Base-by-base conservation (phyloP, 2,888 invertebrate species). In the Ennomos quercinarius region DNA sequence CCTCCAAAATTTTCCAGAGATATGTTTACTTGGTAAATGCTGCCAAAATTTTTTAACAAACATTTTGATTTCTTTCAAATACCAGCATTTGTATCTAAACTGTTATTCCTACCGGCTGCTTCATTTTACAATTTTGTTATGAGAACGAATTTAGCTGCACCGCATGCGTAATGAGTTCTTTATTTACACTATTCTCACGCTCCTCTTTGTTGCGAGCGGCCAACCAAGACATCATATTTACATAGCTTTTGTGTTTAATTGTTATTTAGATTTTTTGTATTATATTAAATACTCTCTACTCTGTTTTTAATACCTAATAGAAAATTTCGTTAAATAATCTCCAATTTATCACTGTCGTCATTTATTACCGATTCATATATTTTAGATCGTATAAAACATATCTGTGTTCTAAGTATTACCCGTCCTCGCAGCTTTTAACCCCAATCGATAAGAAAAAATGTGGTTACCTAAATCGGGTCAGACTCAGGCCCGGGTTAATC, bases 401-500 rank as follows among this genome's bases (percentile, higher is more conserved):
- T 43, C 34, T 42, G 42, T 42, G 12, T 17, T 17, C 55, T 38
- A 40, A 55, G 48, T 48, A 41, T 43, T 48, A 48, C 48, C 42
- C 43, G 38, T 43, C 48, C 44, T 49, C 41, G 52, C 46, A 67
- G 57, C 63, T 64, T 63, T 67, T 64, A 67, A 64, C 64, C 63
- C 55, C 54, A 27, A 57, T 60, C 56, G 53, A 64, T 61, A 63
- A 58, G 64, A 62, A 68, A 27, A 65, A 68, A 65, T 61, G 60
- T 50, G 60, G 58, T 55, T 58, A 54, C 53, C 58, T 41, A 48
- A 64, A 62, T 50, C 63, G 59, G 51, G 64, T 53, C 61, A 48
- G 51, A 53, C 50, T 54, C 57, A 43, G 55, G 49, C 57, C 52
- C 51, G 76, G 82, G 82, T 83, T 81, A 83, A 84, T 83, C 77